phyloP scores from a whole-genome alignment of 2,888 invertebrate genomes.

The Heteromurus nitidus region DNA sequence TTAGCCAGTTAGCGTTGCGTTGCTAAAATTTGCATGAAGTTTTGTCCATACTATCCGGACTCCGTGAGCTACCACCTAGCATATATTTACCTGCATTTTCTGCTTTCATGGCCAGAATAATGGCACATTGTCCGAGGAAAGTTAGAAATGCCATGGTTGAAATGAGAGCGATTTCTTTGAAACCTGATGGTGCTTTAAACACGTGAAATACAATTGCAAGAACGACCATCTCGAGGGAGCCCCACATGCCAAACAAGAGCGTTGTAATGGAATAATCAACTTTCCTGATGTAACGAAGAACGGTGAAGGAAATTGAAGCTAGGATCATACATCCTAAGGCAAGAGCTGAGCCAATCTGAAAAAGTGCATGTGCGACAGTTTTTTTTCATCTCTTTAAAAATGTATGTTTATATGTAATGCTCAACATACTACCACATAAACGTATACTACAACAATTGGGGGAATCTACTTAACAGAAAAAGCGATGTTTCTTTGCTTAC shows the following conservation, averaged over 20 bases:
- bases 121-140: conserved; percentile 68
- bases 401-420: no score
- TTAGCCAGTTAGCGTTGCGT: no score
- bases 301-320: conserved; percentile 65
- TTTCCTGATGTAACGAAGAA: conserved; percentile 65
- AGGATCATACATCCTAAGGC: conserved; percentile 68
- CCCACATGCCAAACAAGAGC: conserved; percentile 69
- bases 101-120: conserved; percentile 69
- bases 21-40: no score
- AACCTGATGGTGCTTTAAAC: conserved; percentile 51
- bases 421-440: no score
- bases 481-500: no score
- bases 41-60: no score
- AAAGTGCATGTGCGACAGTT: no score
- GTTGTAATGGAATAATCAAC: conserved; percentile 70
- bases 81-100: conserved; percentile 66
- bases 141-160: conserved; percentile 55
- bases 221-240: conserved; percentile 64
- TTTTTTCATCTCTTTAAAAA: no score
- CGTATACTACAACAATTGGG: no score
- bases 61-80: no score
- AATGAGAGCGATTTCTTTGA: conserved; percentile 59
- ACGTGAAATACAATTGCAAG: conserved; percentile 56
- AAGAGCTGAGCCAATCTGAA: conserved; percentile 65
- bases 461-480: no score